Conservation (phyloP, 2,888 invertebrate genomes). For the Idaea dimidiata region DNA sequence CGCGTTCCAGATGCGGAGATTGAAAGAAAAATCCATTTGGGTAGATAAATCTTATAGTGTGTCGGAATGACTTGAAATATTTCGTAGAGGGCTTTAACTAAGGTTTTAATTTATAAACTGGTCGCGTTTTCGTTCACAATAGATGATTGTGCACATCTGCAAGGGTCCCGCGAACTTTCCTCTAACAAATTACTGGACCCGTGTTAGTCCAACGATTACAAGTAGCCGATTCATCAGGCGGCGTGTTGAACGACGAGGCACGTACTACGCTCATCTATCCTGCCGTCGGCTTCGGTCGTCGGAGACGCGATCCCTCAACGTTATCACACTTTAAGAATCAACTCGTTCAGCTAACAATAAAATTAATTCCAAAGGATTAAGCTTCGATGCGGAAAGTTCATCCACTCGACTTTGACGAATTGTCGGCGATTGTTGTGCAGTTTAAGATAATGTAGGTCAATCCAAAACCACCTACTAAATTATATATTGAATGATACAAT, state of each 20-base stretch:
- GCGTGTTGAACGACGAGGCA: conserved; percentile 59
- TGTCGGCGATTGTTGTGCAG: background rate
- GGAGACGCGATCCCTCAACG: conserved; percentile 69
- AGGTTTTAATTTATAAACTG: conserved; percentile 33
- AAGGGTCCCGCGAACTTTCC: conserved; percentile 49
- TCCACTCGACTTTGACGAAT: background rate
- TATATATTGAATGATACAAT: too few species aligned
- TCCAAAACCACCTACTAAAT: background rate
- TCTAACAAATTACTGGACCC: conserved; percentile 67
- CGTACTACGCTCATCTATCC: conserved; percentile 72
- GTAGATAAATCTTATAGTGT: conserved; percentile 1
- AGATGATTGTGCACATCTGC: conserved; percentile 64
- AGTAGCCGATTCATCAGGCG: conserved; percentile 71
- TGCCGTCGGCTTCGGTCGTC: conserved; percentile 37
- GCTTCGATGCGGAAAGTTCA: background rate
- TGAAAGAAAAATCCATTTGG: conserved; percentile 1
- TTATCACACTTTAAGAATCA: conserved; percentile 54
- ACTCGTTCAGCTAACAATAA: conserved; percentile 59
- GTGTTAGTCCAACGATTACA: conserved; percentile 75
- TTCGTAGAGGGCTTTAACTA: conserved; percentile 12
- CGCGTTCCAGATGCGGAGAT: conserved; percentile 2
- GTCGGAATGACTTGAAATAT: conserved; percentile 14
- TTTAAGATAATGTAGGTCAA: background rate
- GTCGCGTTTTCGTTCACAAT: conserved; percentile 49
- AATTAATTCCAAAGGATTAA: conserved; percentile 52